Percentiles rank a stretch among this genome's conserved stretches.
Conservation (phyloP, 1,140 invertebrate genomes). For the Drosophila pachea region DNA sequence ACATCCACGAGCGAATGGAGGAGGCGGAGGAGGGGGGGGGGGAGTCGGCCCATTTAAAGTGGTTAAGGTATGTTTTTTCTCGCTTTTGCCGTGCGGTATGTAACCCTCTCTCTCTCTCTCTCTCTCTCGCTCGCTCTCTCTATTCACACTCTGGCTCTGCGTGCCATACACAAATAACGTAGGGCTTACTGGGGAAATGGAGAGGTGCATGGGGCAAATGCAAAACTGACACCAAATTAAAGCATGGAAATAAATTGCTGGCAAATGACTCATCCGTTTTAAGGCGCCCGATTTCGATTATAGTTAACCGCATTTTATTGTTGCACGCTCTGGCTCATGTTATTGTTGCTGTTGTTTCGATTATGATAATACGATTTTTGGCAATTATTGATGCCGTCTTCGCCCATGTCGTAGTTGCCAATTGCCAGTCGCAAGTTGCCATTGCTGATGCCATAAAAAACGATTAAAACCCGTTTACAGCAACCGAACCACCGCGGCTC, state of each 20-base stretch:
- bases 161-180: constrained; percentile 52
- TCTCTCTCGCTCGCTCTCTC: constrained; percentile 2
- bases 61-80: constrained; percentile 13
- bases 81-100: neutral
- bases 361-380: constrained; percentile 69
- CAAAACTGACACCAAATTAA: constrained; percentile 63
- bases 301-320: constrained; percentile 33
- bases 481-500: constrained; percentile 17
- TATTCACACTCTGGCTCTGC: constrained; percentile 14
- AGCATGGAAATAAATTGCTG: constrained; percentile 69
- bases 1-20: neutral
- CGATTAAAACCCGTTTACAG: constrained; percentile 57
- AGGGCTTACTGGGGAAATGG: constrained; percentile 40
- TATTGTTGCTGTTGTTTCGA: constrained; percentile 57
- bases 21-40: neutral
- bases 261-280: constrained; percentile 74
- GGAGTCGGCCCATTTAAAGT: constrained; percentile 46
- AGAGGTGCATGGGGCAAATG: constrained; percentile 30
- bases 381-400: constrained; percentile 61
- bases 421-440: constrained; percentile 6
- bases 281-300: constrained; percentile 34
- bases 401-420: constrained; percentile 29
- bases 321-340: neutral
- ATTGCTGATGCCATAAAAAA: constrained; percentile 27
- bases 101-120: constrained; percentile 9